Base-by-base conservation (phyloP, 2,113 vertebrate species). In the Erinaceus europaeus region DNA sequence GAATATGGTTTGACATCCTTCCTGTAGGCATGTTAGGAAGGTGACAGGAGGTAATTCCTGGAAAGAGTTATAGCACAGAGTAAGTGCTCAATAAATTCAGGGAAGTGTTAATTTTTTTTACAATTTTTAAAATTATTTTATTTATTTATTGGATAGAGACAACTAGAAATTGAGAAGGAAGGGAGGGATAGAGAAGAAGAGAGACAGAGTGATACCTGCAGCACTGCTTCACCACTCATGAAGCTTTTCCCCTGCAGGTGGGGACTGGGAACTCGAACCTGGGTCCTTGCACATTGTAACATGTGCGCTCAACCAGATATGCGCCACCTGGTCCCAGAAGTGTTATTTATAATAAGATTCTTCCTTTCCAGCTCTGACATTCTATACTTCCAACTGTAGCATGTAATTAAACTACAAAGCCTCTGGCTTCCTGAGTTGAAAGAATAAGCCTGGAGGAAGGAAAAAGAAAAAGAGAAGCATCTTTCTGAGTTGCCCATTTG, bases 381-480 rank as follows among this genome's bases (percentile, higher is more conserved):
- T 90, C 93, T 93, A 78, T 59, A 71, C 91, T 92, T 93, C 85
- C 85, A 89, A 77, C 90, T 73, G 90, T 81, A 92, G 88, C 15
- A 0, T 92, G 65, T 93, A 92, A 94, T 94, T 93, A 93, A 92
- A 79, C 90, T 32, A 73, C 46, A 61, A 88, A 94, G 89, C 93
- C 90, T 90, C 94, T 95, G 94, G 91, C 90, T 92, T 89, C 78
- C 75, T 23, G 0, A 81, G 73, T 73, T 75, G 36, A 86, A 65
- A 94, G 88, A 89, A 86, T 27, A 84, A 76, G 78, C 11, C 82
- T 46, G 88, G 69, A 90, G 88, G 87, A 89, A 88, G 86, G 67
- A 64, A 86, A 55, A 65, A 61, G 38, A 68, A 76, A 68, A 76
- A 77, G 84, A 69, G 77, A 84, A 77, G 68, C 68, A 67, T 55